Evolutionary conservation across 2,888 invertebrate genomes (phyloP), one percentile per base, ranked within the genome.

Genomic region (Malacosoma neustria): DNA sequence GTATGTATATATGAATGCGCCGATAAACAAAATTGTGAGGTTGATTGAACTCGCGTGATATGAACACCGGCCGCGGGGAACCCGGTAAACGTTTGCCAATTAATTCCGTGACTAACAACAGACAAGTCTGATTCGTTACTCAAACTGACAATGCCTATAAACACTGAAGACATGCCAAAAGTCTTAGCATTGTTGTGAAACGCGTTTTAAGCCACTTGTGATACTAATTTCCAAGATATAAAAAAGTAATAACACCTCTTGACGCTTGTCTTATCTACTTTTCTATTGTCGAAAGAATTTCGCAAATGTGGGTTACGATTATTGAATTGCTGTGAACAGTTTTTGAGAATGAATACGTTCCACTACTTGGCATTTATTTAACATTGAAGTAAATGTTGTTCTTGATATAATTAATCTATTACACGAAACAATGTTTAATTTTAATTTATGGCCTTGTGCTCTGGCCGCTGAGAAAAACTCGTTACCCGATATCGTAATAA

Each of bases 1-100:
- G 22, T 22, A 22, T 22, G 9, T 22, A 9, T 22, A 22, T 9
- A 22, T 9, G 22, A 22, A 22, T 22, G 44, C 40, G 38, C 45
- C 61, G 56, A 69, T 71, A 73, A 72, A 71, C 62, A 66, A 61
- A 61, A 61, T 60, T 47, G 51, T 53, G 43, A 54, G 54, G 74
- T 72, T 74, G 62, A 72, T 49, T 72, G 72, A 75, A 66, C 72
- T 48, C 56, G 43, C 41, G 49, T 42, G 45, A 38, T 45, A 43
- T 47, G 22, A 22, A 22, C 22, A 22, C 22, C 22, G 7, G 22
- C 6, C 41, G 49, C 45, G 56, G 51, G 54, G 55, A 58, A 53
- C 49, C 48, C 57, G 47, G 51, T 51, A 54, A 53, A 57, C 49
- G 41, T 43, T 48, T 57, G 54, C 60, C 59, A 64, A 66, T 65